Evolutionary conservation across 2,797 vertebrate genomes (phyloP), one percentile per base, ranked within the genome.

Genomic region (Todus mexicanus): DNA sequence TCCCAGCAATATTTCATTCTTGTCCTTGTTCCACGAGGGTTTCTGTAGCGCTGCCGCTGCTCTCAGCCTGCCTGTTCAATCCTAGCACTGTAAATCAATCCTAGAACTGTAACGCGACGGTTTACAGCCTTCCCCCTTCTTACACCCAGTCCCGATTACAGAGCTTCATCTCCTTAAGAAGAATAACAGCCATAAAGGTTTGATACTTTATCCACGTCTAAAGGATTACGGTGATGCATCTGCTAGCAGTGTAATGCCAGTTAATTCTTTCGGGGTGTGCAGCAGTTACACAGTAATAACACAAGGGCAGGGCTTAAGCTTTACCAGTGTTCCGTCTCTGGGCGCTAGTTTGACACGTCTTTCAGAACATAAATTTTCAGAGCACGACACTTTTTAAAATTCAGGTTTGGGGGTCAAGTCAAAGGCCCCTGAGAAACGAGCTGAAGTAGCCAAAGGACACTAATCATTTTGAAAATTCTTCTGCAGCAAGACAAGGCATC

Each of bases 181-280:
- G 57, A 88, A 90, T 7, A 69, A 56, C 43, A 51, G 43, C 42
- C 84, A 84, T 71, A 72, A 80, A 81, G 35, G 33, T 76, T 83
- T 70, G 74, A 11, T 78, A 74, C 68, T 89, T 95, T 83, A 94
- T 54, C 61, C 73, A 88, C 37, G 74, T 64, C 95, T 82, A 56
- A 78, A 92, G 47, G 15, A 92, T 81, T 50, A 83, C 76, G 47
- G 12, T 38, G 66, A 77, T 43, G 33, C 16, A 74, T 77, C 68
- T 87, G 25, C 45, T 42, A 25, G 35, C 26, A 8, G n/a, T 38
- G 65, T 33, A 89, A 94, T 6, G 15, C 15, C 47, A 11, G 17
- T 9, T 6, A 3, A 3, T 69, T 84, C 42, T 75, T 85, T 37
- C 57, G 72, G 57, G 33, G 87, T 17, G 13, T 37, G 59, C 43